Conservation (phyloP, 2,888 invertebrate species). For the Temnothorax rugatulus region DNA sequence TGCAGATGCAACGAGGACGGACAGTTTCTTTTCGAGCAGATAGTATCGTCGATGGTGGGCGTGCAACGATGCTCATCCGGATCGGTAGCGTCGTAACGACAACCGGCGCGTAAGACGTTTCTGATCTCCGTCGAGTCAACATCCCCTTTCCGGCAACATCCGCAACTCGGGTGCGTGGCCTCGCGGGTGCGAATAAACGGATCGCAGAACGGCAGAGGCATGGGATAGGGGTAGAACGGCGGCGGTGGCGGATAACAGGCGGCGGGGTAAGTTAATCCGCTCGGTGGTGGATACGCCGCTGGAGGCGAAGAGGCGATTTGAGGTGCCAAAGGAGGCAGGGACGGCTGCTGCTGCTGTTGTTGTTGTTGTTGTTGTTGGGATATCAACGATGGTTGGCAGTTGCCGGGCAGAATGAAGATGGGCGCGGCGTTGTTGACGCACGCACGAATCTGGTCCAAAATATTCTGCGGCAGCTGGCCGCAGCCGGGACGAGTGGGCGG, state of each 20-base stretch:
- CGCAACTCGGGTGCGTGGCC: constrained; percentile 41
- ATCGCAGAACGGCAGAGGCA: constrained; percentile 75
- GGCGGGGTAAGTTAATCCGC: constrained; percentile 53
- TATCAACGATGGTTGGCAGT: constrained; percentile 64
- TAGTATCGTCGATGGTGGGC: constrained; percentile 70
- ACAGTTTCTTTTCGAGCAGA: constrained; percentile 80
- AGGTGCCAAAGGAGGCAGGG: constrained; percentile 15
- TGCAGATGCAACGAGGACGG: constrained; percentile 82
- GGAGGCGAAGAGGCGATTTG: neutral
- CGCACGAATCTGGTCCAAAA: constrained; percentile 79
- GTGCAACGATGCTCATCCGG: constrained; percentile 73
- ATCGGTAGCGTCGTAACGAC: constrained; percentile 46
- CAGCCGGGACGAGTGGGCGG: constrained; percentile 47
- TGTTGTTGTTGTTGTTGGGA: constrained; percentile 54
- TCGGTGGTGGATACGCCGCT: constrained; percentile 25
- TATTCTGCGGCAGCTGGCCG: constrained; percentile 66
- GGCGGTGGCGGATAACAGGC: constrained; percentile 69
- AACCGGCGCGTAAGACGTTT: constrained; percentile 60
- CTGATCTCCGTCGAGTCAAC: constrained; percentile 26
- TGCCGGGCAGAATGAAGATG: constrained; percentile 81
- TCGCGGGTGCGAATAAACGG: constrained; percentile 58
- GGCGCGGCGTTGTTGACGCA: constrained; percentile 72
- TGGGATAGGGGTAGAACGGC: constrained; percentile 77
- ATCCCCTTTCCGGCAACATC: constrained; percentile 54
- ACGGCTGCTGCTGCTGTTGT: constrained; percentile 7